phyloP scores from a whole-genome alignment of 2,888 invertebrate genomes.

The Eupelmus urozonus region DNA sequence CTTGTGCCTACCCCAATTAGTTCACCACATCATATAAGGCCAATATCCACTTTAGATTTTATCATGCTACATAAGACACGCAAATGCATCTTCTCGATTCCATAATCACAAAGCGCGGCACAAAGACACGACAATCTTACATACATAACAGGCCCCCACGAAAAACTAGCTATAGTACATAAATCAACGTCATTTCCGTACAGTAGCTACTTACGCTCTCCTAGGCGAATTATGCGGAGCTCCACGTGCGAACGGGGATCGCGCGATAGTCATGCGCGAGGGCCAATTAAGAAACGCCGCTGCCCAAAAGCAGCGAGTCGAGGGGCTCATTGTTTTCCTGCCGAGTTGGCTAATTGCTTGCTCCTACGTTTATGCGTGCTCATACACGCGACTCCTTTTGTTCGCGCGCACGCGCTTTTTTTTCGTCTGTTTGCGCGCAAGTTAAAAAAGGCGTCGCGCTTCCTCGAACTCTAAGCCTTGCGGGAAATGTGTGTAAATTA shows the following conservation, averaged over 20 bases:
- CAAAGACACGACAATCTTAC: conserved; percentile 32
- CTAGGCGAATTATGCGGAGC: conserved; percentile 23
- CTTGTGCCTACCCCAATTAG: conserved; percentile 22
- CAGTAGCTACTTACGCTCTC: conserved; percentile 8
- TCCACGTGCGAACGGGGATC: conserved; percentile 14
- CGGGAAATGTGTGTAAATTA: too few relatives aligned
- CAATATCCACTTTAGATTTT: neutral
- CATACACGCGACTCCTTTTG: conserved; percentile 1
- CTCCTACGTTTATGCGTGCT: conserved; percentile 13
- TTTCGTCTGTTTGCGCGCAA: neutral
- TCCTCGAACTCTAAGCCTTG: neutral
- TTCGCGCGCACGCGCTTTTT: neutral
- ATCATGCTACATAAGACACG: neutral
- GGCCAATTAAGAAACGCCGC: conserved; percentile 35
- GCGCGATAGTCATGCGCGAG: conserved; percentile 33
- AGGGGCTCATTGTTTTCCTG: conserved; percentile 32
- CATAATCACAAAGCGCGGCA: neutral
- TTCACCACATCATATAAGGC: neutral
- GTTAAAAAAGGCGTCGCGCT: neutral
- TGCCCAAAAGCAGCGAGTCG: conserved; percentile 32
- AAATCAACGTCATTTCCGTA: conserved; percentile 43
- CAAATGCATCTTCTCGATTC: conserved; percentile 16
- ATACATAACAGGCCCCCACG: conserved; percentile 28
- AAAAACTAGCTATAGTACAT: conserved; percentile 14
- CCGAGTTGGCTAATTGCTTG: conserved; percentile 41